Conservation (phyloP, 2,113 vertebrate species). For the Sturnira hondurensis region DNA sequence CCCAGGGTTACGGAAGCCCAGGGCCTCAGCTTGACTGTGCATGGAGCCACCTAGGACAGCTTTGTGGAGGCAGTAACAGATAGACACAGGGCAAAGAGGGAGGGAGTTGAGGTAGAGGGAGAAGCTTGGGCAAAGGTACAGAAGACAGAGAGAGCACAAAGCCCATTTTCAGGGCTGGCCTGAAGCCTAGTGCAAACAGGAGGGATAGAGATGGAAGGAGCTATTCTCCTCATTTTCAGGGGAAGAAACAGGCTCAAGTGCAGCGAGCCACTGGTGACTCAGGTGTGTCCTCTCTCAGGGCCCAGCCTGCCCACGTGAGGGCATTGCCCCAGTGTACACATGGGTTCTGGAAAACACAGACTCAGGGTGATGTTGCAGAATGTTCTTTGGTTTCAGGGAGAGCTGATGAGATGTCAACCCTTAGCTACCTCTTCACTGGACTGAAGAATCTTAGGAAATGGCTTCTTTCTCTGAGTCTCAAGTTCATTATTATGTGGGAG, state of each 20-base stretch:
- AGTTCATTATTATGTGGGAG: no score
- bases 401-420: no score
- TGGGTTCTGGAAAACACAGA: no score
- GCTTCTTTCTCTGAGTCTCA: no score
- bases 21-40: not conserved
- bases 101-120: fast-evolving
- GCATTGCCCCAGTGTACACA: no score
- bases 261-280: not conserved
- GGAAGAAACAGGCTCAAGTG: not conserved
- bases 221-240: not conserved
- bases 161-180: not conserved
- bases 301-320: not conserved
- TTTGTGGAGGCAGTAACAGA: not conserved
- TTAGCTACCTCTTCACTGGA: no score
- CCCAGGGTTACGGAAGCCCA: not conserved
- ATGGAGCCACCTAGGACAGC: not conserved
- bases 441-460: no score
- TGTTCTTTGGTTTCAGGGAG: no score
- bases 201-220: not conserved
- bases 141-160: not conserved
- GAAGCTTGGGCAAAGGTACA: not conserved
- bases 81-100: not conserved
- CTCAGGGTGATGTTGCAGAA: no score
- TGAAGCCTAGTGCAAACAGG: not conserved
- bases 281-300: not conserved